Evolutionary conservation across 2,888 invertebrate genomes (phyloP), one percentile per base, ranked within the genome.

Genomic region (Gonocerus acuteangulatus): DNA sequence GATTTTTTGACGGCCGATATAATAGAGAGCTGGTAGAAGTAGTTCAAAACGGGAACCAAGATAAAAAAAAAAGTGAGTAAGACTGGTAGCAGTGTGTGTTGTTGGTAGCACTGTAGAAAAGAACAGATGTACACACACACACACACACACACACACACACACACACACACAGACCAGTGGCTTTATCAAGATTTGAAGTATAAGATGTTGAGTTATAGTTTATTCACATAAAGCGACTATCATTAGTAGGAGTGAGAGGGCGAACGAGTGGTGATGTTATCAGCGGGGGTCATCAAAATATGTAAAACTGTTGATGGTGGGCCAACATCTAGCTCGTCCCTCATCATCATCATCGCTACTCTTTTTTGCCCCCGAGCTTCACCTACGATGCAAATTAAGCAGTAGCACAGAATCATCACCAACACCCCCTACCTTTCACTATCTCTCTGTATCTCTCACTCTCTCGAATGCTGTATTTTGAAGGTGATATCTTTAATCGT

Each of bases 281-380:
- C 54, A 34, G 27, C 21, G 21, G 39, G 36, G 54, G 54, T 42
- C 54, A 54, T 54, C 54, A 42, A 54, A 54, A 54, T 54, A 54
- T 54, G 54, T 54, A 54, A 54, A 54, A 42, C 54, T 54, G 54
- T 42, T 54, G 54, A 54, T 54, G 54, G 42, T 36, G 18, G 21
- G 32, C 32, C 36, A 27, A 27, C 27, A 27, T 27, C 27, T 27
- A 4, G 27, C 27, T 9, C 27, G 4, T 9, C 9, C 27, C 27
- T 9, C 27, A 27, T 6, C 9, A 27, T 9, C 9, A 27, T 34
- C 32, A 51, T 51, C 32, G 34, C 51, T 51, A 19, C 51, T 51
- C 32, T 51, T 27, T 51, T 51, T 51, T 51, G 51, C 51, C 36
- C 16, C 51, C 32, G 51, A 34, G 27, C 27, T 27, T 51, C 34